Percentiles rank a stretch among this genome's conserved stretches.
Evolutionary conservation across 1,140 invertebrate genomes (phyloP).

Genomic region (Drosophila navojoa): DNA sequence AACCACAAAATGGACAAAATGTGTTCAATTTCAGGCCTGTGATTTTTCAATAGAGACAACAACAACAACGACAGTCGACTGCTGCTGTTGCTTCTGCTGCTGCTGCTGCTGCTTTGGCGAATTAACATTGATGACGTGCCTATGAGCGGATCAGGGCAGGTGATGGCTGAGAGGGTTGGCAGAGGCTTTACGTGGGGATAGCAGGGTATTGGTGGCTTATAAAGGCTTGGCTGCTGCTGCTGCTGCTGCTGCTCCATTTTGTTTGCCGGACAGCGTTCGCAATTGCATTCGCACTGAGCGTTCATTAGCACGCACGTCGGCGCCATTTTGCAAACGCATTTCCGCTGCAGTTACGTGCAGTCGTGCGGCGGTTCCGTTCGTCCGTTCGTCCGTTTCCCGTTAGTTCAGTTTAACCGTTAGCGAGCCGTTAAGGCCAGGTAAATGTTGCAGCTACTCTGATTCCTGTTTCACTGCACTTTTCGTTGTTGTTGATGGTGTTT

Average conservation of each 20-base stretch:
- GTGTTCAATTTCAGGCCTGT: conserved; percentile 80
- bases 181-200: not conserved
- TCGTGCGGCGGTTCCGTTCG: conserved; percentile 41
- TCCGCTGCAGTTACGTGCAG: conserved; percentile 74
- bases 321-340: conserved; percentile 80
- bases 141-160: conserved; percentile 21
- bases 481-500: not conserved
- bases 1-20: conserved; percentile 79
- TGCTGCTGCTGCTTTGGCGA: conserved; percentile 62
- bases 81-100: not conserved
- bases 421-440: conserved; percentile 51
- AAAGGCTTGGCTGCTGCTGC: no score
- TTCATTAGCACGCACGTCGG: conserved; percentile 80
- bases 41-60: conserved; percentile 73
- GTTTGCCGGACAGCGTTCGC: conserved; percentile 49
- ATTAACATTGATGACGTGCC: conserved; percentile 73
- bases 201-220: not conserved
- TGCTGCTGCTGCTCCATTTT: conserved; percentile 41
- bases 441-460: conserved; percentile 51
- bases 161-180: not conserved
- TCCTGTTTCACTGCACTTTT: not conserved
- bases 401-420: conserved; percentile 44
- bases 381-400: conserved; percentile 39
- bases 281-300: conserved; percentile 43
- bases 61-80: conserved; percentile 15